Percentiles rank a stretch among this genome's conserved stretches.
Conservation (phyloP, 2,113 vertebrate species). For the Mandrillus leucophaeus region DNA sequence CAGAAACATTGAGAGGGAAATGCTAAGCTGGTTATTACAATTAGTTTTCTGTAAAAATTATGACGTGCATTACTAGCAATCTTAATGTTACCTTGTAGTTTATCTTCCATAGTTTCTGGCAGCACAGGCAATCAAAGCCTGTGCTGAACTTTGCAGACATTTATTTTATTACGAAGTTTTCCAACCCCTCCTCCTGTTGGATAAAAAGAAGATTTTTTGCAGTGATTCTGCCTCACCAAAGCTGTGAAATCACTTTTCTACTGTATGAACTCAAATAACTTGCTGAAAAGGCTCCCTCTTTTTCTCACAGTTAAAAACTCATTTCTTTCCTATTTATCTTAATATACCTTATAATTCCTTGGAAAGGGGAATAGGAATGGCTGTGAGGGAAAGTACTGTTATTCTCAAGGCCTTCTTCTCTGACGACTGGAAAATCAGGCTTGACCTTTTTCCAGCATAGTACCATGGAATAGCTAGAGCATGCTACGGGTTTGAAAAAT, state of each 20-base stretch:
- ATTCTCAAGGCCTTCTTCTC: not conserved
- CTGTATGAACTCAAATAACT: conserved; percentile 30
- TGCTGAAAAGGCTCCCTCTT: conserved; percentile 23
- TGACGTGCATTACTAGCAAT: not conserved
- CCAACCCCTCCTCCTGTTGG: not conserved
- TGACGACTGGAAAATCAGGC: conserved; percentile 25
- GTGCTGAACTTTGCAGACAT: not conserved
- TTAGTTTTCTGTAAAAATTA: conserved; percentile 59
- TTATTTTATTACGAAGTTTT: conserved; percentile 1
- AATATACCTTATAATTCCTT: conserved; percentile 20
- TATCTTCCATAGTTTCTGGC: not conserved
- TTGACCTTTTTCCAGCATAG: conserved; percentile 8
- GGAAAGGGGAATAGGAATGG: not conserved
- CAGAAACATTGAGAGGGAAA: not conserved
- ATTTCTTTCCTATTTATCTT: conserved; percentile 60
- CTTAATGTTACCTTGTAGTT: conserved; percentile 37
- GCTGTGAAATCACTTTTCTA: conserved; percentile 59
- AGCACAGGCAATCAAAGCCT: conserved; percentile 39
- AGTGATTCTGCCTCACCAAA: not conserved
- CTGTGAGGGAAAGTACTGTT: not conserved
- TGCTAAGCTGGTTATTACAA: conserved; percentile 3
- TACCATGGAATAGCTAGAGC: not conserved
- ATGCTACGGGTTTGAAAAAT: conserved; percentile 27
- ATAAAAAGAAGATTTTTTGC: conserved; percentile 33
- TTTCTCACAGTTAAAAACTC: conserved; percentile 44